Evolutionary conservation across 2,797 vertebrate species (phyloP).

Genomic region (Urosaurus nigricauda): DNA sequence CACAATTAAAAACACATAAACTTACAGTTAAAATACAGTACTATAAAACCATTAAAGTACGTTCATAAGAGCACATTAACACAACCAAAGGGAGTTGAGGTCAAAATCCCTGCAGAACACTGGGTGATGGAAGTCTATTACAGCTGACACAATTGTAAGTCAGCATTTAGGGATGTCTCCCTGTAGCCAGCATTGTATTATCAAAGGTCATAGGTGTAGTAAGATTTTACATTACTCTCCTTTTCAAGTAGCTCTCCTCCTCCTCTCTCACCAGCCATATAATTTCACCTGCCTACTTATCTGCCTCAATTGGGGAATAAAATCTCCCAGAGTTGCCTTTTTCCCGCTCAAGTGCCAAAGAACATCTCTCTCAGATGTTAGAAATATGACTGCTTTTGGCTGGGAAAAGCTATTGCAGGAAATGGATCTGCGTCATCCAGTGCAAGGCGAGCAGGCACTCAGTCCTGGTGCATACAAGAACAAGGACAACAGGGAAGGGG

Average conservation of each 20-base stretch:
- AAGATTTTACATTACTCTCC: neutral
- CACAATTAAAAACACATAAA: no score
- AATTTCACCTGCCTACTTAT: neutral
- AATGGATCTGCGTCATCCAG: neutral
- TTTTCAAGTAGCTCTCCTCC: neutral
- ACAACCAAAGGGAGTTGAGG: neutral
- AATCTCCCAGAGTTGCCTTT: neutral
- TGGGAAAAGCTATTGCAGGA: slow-evolving; percentile 10
- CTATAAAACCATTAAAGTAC: no score
- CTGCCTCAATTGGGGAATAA: neutral
- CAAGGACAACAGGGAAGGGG: fast-evolving
- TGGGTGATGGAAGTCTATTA: neutral
- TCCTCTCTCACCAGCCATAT: no score
- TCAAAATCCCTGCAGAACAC: neutral
- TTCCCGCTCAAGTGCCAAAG: neutral
- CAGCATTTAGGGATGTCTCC: neutral
- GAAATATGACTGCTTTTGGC: fast-evolving
- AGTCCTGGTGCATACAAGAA: neutral
- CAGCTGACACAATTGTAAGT: neutral
- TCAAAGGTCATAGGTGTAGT: neutral
- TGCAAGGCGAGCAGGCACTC: neutral
- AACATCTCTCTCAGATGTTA: neutral
- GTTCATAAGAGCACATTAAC: neutral
- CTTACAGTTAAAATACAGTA: no score
- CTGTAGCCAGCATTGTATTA: neutral